Percentiles rank a stretch among this genome's conserved stretches.
These are phyloP conservation scores for Cotesia congregata DNA, from an alignment of 2,888 invertebrate species.

Conservation along the genomic window DNA sequence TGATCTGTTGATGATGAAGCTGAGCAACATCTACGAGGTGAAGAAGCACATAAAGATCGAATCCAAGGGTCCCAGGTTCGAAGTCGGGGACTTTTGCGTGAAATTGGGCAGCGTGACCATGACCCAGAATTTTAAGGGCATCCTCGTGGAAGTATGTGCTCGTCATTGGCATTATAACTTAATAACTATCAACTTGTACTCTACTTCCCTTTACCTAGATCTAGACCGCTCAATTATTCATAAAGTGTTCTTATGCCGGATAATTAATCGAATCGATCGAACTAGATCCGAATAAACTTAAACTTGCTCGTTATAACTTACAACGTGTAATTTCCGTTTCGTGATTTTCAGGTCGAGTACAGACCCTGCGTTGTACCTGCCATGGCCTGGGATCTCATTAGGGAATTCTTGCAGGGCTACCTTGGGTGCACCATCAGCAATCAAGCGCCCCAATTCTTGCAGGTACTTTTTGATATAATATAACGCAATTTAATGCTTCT, in stretches of 20 bases:
- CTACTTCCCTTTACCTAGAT: background rate
- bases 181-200: background rate
- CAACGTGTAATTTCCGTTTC: background rate
- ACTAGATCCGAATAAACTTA: too few species aligned
- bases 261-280: too few species aligned
- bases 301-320: background rate
- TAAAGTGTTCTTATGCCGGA: too few species aligned
- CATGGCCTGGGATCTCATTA: conserved; percentile 91
- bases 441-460: conserved; percentile 81
- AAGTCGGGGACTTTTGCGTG: conserved; percentile 92
- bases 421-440: conserved; percentile 83
- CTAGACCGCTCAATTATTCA: background rate
- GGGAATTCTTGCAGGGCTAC: conserved; percentile 93
- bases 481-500: background rate
- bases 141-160: conserved; percentile 84
- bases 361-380: conserved; percentile 89
- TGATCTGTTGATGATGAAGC: conserved; percentile 90
- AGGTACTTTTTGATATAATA: conserved; percentile 59
- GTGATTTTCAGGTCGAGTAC: conserved; percentile 81
- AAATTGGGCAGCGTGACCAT: conserved; percentile 94
- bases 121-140: conserved; percentile 93
- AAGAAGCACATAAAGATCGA: conserved; percentile 92
- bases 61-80: conserved; percentile 89
- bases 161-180: background rate
- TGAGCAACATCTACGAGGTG: conserved; percentile 88